Base-by-base conservation (phyloP, 2,797 vertebrate genomes). In the Moxostoma hubbsi region DNA sequence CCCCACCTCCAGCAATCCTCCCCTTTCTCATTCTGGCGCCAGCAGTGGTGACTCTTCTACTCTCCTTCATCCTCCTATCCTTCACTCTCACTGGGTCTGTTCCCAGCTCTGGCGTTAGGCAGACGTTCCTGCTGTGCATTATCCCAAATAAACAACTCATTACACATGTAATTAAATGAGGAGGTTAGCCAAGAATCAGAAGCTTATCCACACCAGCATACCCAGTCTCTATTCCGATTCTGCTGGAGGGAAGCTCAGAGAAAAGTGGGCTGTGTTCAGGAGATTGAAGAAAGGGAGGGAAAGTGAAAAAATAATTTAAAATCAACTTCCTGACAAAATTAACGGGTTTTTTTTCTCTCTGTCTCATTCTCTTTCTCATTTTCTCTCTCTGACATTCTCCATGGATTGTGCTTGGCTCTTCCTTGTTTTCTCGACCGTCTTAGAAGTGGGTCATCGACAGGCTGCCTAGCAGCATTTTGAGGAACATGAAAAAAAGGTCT, bases 131-230 rank as follows among this genome's bases (percentile, higher is more conserved):
- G 90, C 91, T 91, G 90, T 87, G 90, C 90, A 90, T 93, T 93
- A 92, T 93, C 89, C 91, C 89, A 93, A 93, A 94, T 92, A 95
- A 94, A 94, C 92, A 93, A 92, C 90, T 93, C 89, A 94, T 94
- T 94, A 94, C 92, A 92, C 85, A 87, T 93, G 91, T 92, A 93
- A 91, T 94, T 94, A 94, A 93, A 92, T 87, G 75, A 91, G 86
- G 88, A 89, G 91, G 89, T 90, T 89, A 89, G 89, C 79, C 77
- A 72, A 73, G 86, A 91, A 86, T 89, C 85, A 86, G 88, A 91
- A 92, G 91, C 91, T 92, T 92, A 93, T 93, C 91, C 90, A 87
- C 66, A 83, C 89, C 93, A 93, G 92, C 90, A 72, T 91, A 92
- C 86, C 89, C 88, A 92, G 90, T 84, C 75, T 62, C 90, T 86